phyloP scores from a whole-genome alignment of 2,797 vertebrate genomes.

The Fistularia tabacaria region DNA sequence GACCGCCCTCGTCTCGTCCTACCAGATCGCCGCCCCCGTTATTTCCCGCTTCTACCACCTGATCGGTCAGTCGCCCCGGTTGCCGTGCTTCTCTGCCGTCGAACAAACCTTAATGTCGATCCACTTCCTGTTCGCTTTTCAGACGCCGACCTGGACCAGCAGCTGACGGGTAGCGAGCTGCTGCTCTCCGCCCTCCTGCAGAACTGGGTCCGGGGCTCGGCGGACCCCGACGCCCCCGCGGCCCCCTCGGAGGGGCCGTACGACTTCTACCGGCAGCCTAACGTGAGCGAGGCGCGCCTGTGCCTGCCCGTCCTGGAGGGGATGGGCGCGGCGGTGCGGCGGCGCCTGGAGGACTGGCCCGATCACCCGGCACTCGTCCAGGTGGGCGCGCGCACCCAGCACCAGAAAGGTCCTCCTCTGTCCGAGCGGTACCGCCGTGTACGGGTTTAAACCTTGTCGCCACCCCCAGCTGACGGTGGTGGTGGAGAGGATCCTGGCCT shows the following conservation, averaged over 20 bases:
- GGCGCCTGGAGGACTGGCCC: conserved; percentile 87
- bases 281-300: conserved; percentile 82
- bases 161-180: conserved; percentile 84
- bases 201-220: conserved; percentile 81
- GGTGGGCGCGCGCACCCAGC: too few relatives aligned
- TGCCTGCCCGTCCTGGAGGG: conserved; percentile 84
- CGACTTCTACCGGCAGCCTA: conserved; percentile 94
- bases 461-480: conserved; percentile 84
- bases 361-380: conserved; percentile 91
- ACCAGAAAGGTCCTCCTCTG: not conserved
- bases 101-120: too few relatives aligned
- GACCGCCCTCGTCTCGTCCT: conserved; percentile 83
- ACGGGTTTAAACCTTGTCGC: too few relatives aligned
- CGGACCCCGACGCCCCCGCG: conserved; percentile 66
- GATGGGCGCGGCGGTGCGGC: conserved; percentile 76
- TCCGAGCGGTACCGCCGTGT: too few relatives aligned
- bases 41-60: conserved; percentile 86
- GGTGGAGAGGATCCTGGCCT: conserved; percentile 84
- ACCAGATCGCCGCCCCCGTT: conserved; percentile 85
- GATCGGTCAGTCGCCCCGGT: conserved; percentile 78
- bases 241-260: conserved; percentile 82
- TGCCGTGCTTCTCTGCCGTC: not conserved
- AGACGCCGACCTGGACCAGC: conserved; percentile 86
- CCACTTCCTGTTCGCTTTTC: conserved; percentile 4
- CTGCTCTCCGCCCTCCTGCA: conserved; percentile 83